Evolutionary conservation across 2,113 vertebrate species (phyloP).

Genomic region (Peucedramus taeniatus): DNA sequence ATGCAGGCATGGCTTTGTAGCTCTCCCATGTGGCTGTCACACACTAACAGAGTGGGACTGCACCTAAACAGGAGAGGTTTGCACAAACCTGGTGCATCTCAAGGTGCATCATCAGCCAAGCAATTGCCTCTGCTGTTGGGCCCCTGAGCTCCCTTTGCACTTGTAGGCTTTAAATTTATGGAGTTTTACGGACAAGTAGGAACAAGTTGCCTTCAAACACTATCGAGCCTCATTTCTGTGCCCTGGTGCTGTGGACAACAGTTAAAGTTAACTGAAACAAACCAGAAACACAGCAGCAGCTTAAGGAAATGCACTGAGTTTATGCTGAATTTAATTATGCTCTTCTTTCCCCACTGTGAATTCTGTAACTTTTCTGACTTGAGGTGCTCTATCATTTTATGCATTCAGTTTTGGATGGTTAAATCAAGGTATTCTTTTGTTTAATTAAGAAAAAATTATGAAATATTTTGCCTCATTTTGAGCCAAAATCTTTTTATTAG

Average conservation of each 20-base stretch:
- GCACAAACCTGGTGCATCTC: background rate
- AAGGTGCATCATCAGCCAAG: background rate
- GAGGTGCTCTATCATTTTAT: conserved; percentile 31
- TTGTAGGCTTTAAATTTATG: background rate
- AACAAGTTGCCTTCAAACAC: conserved; percentile 30
- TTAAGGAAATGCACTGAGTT: background rate
- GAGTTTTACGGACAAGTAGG: background rate
- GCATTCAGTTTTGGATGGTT: conserved; percentile 26
- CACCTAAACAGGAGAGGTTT: background rate
- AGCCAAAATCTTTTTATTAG: conserved; percentile 3
- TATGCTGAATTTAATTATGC: conserved; percentile 1
- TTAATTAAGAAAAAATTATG: background rate
- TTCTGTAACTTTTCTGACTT: conserved; percentile 35
- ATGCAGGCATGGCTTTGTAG: accelerated
- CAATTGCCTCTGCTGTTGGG: background rate
- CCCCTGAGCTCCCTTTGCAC: background rate
- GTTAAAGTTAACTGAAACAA: conserved; percentile 2
- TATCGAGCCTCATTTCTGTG: background rate
- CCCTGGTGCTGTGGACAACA: background rate
- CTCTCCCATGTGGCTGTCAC: background rate
- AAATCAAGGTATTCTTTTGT: conserved; percentile 52
- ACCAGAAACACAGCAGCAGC: background rate
- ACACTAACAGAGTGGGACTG: background rate
- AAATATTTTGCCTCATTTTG: conserved; percentile 20
- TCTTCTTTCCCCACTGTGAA: conserved; percentile 60